Percentiles rank a stretch among this genome's conserved stretches.
These are phyloP conservation scores for Melanotaenia duboulayi DNA, from an alignment of 2,113 vertebrate genomes.

Conservation along the genomic window DNA sequence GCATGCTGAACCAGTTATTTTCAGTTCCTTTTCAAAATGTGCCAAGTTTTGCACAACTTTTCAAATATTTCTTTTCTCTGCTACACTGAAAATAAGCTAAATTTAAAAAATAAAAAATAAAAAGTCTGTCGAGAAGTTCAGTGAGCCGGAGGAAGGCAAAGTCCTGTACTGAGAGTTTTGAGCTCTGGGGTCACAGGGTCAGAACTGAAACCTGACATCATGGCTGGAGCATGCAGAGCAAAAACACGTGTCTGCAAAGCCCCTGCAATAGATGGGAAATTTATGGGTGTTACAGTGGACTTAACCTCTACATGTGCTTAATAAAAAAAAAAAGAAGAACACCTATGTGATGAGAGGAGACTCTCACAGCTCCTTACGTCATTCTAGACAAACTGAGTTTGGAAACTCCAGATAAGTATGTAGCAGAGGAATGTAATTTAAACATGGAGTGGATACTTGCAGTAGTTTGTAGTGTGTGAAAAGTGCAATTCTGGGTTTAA, in stretches of 20 bases:
- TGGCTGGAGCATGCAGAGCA: constrained; percentile 49
- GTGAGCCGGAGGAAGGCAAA: constrained; percentile 7
- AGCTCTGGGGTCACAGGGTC: constrained; percentile 65
- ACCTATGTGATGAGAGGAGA: constrained; percentile 33
- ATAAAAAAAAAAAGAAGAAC: constrained; percentile 37
- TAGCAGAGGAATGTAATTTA: constrained; percentile 11
- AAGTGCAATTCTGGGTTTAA: background rate
- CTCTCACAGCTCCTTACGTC: constrained; percentile 31
- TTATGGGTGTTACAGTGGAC: constrained; percentile 51
- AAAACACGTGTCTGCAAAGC: constrained; percentile 58
- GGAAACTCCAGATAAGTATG: constrained; percentile 30
- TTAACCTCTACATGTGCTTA: constrained; percentile 53
- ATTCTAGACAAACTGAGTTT: constrained; percentile 30
- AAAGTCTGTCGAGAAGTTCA: constrained; percentile 18
- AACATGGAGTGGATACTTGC: constrained; percentile 5
- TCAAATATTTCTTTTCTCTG: background rate
- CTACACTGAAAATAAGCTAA: background rate
- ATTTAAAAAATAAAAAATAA: background rate
- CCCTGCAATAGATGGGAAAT: constrained; percentile 55
- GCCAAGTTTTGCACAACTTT: background rate
- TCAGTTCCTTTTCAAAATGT: background rate
- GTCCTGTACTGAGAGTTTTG: constrained; percentile 54
- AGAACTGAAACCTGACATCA: constrained; percentile 73
- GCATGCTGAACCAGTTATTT: background rate
- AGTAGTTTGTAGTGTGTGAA: constrained; percentile 2